Percentiles rank a stretch among this genome's conserved stretches.
Conservation (phyloP, 1,140 invertebrate genomes). For the Metopolophium dirhodum region DNA sequence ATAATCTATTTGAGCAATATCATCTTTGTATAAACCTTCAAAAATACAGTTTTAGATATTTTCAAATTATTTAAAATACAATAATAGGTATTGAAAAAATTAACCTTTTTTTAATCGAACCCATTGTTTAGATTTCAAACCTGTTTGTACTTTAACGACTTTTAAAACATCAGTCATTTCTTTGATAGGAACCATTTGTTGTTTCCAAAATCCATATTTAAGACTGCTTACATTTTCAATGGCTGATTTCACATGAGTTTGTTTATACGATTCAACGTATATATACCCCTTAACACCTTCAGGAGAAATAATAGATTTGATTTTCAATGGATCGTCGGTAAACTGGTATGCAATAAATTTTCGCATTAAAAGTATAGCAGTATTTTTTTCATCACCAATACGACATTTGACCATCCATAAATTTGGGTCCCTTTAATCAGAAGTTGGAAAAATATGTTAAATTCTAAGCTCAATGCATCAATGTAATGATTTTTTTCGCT, state of each 20-base stretch:
- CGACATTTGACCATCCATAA: constrained; percentile 98
- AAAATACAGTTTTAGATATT: background rate
- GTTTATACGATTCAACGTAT: constrained; percentile 97
- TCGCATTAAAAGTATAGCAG: constrained; percentile 89
- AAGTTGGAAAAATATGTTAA: background rate
- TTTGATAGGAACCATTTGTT: constrained; percentile 98
- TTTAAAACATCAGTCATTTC: constrained; percentile 98
- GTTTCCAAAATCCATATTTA: constrained; percentile 86
- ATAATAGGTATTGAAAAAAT: background rate
- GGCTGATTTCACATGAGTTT: constrained; percentile 94
- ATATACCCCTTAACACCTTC: constrained; percentile 97
- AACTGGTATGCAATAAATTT: constrained; percentile 93
- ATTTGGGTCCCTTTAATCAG: constrained; percentile 84
- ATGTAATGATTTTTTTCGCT: no score
- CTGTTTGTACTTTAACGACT: constrained; percentile 92
- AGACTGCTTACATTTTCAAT: constrained; percentile 94
- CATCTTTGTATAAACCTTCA: constrained; percentile 89
- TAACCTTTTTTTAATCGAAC: constrained; percentile 85
- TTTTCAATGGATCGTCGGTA: constrained; percentile 89
- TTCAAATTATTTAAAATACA: background rate
- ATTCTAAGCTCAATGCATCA: no score
- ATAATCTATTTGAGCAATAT: constrained; percentile 94
- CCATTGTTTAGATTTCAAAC: constrained; percentile 93
- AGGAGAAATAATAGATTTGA: constrained; percentile 95
- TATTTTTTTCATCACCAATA: constrained; percentile 94